These are phyloP conservation scores for Oreochromis mossambicus DNA, from an alignment of 2,797 vertebrate species.

Conservation along the genomic window DNA sequence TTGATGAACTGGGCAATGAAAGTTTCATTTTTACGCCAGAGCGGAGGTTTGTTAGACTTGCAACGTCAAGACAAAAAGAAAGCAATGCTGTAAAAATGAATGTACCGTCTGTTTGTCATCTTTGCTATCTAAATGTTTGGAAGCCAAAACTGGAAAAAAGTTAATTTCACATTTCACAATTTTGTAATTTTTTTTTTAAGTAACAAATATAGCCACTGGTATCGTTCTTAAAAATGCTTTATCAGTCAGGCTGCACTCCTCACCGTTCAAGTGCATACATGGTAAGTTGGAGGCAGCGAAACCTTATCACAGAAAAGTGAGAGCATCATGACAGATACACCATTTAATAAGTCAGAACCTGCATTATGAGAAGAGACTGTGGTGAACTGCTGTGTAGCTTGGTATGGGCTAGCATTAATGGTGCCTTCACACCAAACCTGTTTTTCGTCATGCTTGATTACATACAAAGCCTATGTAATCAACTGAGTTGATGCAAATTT, in stretches of 20 bases:
- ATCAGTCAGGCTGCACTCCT: neutral
- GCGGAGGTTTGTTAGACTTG: neutral
- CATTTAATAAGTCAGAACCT: neutral
- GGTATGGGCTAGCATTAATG: neutral
- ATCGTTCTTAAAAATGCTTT: accelerated
- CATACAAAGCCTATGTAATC: neutral
- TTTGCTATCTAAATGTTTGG: neutral
- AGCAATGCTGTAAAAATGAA: neutral
- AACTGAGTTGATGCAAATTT: neutral
- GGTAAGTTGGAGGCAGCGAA: neutral
- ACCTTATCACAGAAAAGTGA: neutral
- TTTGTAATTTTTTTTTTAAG: neutral
- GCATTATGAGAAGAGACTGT: neutral
- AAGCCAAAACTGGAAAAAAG: neutral
- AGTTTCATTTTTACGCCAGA: accelerated
- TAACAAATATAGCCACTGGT: neutral
- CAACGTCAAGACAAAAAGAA: neutral
- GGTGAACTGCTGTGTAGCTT: neutral
- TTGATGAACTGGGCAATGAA: neutral
- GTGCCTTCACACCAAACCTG: neutral
- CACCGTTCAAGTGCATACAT: neutral
- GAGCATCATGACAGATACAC: neutral
- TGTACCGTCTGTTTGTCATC: accelerated
- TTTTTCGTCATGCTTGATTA: accelerated
- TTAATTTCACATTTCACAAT: accelerated